Evolutionary conservation across 2,888 invertebrate genomes (phyloP).

Genomic region (Macrosoma leucophasiata): DNA sequence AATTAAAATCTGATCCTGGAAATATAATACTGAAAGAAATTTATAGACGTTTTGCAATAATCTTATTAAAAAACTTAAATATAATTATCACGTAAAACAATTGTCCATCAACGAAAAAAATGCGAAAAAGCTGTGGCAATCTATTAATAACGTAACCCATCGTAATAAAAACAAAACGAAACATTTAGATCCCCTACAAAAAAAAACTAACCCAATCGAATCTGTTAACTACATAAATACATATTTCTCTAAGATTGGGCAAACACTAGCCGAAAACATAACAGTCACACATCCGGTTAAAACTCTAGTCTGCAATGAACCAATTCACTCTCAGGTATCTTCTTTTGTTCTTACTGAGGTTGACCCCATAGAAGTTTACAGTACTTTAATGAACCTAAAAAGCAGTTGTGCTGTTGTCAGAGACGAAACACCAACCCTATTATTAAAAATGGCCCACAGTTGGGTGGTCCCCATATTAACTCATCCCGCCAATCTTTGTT

Average conservation of each 20-base stretch:
- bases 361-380: slow-evolving; percentile 1
- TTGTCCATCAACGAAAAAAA: slow-evolving; percentile 3
- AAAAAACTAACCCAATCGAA: not conserved
- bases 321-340: not conserved
- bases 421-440: slow-evolving; percentile 9
- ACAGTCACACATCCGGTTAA: too few species aligned
- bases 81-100: slow-evolving; percentile 7
- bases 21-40: too few species aligned
- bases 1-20: too few species aligned
- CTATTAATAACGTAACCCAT: slow-evolving; percentile 2
- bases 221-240: slow-evolving; percentile 4
- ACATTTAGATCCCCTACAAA: not conserved
- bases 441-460: slow-evolving; percentile 6
- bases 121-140: slow-evolving; percentile 8
- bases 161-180: slow-evolving; percentile 1
- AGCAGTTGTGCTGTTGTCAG: slow-evolving; percentile 6
- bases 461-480: slow-evolving; percentile 6
- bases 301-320: too few species aligned
- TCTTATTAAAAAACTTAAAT: slow-evolving; percentile 7
- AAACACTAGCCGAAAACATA: slow-evolving; percentile 4
- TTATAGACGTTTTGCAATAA: too few species aligned
- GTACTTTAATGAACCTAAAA: slow-evolving; percentile 1
- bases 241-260: slow-evolving; percentile 4
- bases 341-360: not conserved
- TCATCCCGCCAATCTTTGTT: slow-evolving; percentile 13